Conservation (phyloP, 2,888 invertebrate species). For the Nephrotoma guestfalica region DNA sequence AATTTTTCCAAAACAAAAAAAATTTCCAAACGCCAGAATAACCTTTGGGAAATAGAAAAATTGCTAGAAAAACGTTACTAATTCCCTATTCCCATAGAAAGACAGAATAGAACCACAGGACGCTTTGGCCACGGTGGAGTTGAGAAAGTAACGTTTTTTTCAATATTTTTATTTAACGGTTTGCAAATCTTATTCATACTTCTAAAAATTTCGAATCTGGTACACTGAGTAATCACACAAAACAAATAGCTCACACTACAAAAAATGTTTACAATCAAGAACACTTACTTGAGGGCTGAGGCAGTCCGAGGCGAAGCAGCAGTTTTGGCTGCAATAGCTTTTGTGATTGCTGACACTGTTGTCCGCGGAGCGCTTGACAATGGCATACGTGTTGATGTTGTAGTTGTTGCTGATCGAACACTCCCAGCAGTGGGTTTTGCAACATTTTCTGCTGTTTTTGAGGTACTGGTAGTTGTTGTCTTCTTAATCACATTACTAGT, state of each 20-base stretch:
- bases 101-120: too few relatives aligned
- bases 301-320: not conserved
- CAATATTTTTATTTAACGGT: too few relatives aligned
- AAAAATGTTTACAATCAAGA: not conserved
- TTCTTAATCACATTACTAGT: not conserved
- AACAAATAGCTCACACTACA: not conserved
- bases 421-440: not conserved
- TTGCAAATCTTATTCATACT: too few relatives aligned
- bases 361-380: slow-evolving; percentile 10
- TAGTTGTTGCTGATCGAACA: slow-evolving; percentile 8
- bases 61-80: too few relatives aligned
- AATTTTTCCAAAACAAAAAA: too few relatives aligned
- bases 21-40: too few relatives aligned
- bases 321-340: not conserved
- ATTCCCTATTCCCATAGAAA: too few relatives aligned
- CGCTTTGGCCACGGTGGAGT: too few relatives aligned
- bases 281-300: not conserved
- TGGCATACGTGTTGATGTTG: slow-evolving; percentile 1
- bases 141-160: too few relatives aligned
- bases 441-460: not conserved
- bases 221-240: too few relatives aligned
- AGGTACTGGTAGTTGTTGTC: not conserved
- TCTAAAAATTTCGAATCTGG: too few relatives aligned
- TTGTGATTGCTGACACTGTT: slow-evolving; percentile 4
- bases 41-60: too few relatives aligned